phyloP scores from a whole-genome alignment of 2,888 invertebrate species.

The Philhelius pedissequus region DNA sequence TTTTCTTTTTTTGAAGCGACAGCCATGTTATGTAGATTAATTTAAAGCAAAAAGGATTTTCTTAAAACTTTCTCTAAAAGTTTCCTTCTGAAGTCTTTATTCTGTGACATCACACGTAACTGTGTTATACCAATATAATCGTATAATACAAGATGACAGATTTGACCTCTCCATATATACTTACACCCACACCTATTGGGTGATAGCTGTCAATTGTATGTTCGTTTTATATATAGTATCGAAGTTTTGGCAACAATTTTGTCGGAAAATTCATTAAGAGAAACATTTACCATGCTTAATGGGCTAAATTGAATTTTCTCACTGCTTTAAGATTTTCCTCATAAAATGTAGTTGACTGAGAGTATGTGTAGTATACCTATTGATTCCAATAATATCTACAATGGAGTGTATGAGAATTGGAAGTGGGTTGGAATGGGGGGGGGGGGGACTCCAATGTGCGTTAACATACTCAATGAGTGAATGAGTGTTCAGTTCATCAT shows the following conservation, averaged over 20 bases:
- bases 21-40: neutral
- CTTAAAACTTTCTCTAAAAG: conserved; percentile 28
- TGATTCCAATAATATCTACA: conserved; percentile 6
- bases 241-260: conserved; percentile 29
- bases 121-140: neutral
- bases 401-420: neutral
- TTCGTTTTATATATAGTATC: neutral
- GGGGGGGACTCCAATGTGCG: conserved; percentile 48
- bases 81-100: conserved; percentile 15
- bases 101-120: conserved; percentile 15
- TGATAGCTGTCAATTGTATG: neutral
- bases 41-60: conserved; percentile 38
- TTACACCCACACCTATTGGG: neutral
- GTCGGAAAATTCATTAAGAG: conserved; percentile 55
- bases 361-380: neutral
- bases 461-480: conserved; percentile 61
- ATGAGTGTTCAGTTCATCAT: conserved; percentile 40
- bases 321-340: conserved; percentile 54
- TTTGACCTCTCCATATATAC: conserved; percentile 1
- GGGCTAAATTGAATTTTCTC: conserved; percentile 61
- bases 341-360: no score
- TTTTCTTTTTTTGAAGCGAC: neutral
- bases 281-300: conserved; percentile 61
- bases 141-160: conserved; percentile 42
- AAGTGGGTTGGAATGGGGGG: neutral